phyloP scores from a whole-genome alignment of 2,113 vertebrate species.

The Rhagologus leucostigma region DNA sequence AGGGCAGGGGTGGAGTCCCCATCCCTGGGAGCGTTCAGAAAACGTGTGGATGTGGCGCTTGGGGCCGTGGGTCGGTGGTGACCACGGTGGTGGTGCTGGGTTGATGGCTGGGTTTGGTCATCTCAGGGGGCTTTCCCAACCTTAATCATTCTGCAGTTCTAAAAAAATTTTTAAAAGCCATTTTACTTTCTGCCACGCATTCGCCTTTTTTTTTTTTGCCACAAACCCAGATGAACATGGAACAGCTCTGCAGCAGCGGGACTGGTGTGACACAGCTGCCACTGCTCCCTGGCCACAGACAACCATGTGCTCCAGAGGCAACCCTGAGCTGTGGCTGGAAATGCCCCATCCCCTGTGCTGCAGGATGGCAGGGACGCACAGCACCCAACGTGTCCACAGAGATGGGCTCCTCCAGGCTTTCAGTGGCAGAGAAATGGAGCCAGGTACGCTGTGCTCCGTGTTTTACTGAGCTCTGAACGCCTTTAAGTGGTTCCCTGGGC shows the following conservation, averaged over 20 bases:
- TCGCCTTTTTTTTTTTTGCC: accelerated
- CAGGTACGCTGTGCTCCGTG: accelerated
- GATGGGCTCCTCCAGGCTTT: background rate
- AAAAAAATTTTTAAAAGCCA: background rate
- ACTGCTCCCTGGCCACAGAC: background rate
- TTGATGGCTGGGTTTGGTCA: background rate
- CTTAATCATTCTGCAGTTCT: background rate
- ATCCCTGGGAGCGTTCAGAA: too few relatives aligned
- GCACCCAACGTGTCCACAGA: accelerated
- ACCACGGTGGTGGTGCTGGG: background rate
- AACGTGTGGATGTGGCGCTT: background rate
- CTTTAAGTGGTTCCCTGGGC: background rate
- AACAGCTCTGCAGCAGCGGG: background rate
- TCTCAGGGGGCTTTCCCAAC: background rate
- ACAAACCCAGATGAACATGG: background rate
- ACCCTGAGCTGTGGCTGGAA: accelerated
- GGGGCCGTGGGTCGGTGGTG: background rate
- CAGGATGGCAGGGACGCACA: background rate
- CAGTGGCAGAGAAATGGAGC: background rate
- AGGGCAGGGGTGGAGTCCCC: background rate
- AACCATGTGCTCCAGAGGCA: accelerated
- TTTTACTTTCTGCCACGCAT: background rate
- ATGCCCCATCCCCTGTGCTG: too few relatives aligned
- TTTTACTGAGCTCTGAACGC: background rate
- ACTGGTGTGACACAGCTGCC: background rate